Conservation (phyloP, 2,797 vertebrate genomes). For the Phyllotis vaccarum region DNA sequence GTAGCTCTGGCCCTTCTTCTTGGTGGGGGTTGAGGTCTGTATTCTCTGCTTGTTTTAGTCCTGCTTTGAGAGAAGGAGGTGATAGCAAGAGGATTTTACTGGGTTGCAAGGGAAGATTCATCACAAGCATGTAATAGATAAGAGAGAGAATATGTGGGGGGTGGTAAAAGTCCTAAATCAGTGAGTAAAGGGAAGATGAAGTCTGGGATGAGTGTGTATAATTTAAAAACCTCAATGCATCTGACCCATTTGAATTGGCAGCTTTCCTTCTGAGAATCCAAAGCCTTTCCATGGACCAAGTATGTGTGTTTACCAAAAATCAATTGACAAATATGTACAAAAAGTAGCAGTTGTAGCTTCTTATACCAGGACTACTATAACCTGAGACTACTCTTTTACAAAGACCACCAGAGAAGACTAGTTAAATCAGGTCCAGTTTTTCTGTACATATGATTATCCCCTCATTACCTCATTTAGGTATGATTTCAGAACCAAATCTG, state of each 20-base stretch:
- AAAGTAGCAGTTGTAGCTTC: background rate
- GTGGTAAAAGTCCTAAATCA: background rate
- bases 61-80: background rate
- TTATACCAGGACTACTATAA: no score
- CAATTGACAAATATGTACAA: background rate
- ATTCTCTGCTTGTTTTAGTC: no score
- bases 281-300: background rate
- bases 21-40: background rate
- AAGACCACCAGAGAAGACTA: background rate
- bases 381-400: background rate
- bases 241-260: background rate
- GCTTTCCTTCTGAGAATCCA: background rate
- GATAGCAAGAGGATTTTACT: background rate
- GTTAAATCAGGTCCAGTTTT: no score
- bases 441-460: background rate
- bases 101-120: background rate
- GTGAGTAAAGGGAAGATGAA: background rate
- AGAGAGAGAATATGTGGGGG: background rate
- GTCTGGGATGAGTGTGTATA: background rate
- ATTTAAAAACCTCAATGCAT: background rate
- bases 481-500: background rate
- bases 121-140: background rate
- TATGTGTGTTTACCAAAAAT: background rate
- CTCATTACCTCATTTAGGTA: background rate
- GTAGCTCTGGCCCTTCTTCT: background rate